These are phyloP conservation scores for Mastacembelus armatus DNA, from an alignment of 2,797 vertebrate genomes.

Conservation along the genomic window DNA sequence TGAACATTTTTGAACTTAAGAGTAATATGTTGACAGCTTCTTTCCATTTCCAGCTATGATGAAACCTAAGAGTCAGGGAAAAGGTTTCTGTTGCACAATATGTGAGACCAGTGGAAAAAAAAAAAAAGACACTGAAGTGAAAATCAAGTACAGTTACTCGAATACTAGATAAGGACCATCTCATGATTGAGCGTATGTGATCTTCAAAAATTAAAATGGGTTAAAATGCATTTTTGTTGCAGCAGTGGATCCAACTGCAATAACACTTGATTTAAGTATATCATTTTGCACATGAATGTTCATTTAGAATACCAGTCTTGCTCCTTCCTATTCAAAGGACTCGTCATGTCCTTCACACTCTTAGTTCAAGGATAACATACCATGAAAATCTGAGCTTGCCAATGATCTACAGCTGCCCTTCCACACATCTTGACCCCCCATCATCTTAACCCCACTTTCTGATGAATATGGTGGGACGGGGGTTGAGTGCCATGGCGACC, in stretches of 20 bases:
- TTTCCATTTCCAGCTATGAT: not conserved
- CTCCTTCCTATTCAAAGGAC: conserved; percentile 14
- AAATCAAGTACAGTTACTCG: not conserved
- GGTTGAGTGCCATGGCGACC: conserved; percentile 68
- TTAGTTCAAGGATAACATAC: conserved; percentile 59
- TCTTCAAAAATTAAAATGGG: not conserved
- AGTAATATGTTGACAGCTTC: not conserved
- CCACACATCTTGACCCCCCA: conserved; percentile 63
- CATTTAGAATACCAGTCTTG: conserved; percentile 10
- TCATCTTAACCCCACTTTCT: conserved; percentile 56
- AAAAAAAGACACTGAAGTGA: too few relatives aligned
- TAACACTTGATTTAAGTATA: not conserved
- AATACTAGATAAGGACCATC: not conserved
- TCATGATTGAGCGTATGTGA: not conserved
- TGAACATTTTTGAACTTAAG: not conserved
- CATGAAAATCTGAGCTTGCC: conserved; percentile 38
- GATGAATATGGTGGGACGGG: conserved; percentile 47
- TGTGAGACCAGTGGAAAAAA: not conserved
- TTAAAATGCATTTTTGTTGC: not conserved
- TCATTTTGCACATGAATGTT: conserved; percentile 28
- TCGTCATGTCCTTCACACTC: conserved; percentile 59
- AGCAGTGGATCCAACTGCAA: not conserved
- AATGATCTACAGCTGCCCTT: conserved; percentile 45
- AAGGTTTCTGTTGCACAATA: not conserved
- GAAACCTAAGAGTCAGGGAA: not conserved